These are phyloP conservation scores for Tringa solitaria DNA, from an alignment of 2,113 vertebrate species.

Conservation along the genomic window DNA sequence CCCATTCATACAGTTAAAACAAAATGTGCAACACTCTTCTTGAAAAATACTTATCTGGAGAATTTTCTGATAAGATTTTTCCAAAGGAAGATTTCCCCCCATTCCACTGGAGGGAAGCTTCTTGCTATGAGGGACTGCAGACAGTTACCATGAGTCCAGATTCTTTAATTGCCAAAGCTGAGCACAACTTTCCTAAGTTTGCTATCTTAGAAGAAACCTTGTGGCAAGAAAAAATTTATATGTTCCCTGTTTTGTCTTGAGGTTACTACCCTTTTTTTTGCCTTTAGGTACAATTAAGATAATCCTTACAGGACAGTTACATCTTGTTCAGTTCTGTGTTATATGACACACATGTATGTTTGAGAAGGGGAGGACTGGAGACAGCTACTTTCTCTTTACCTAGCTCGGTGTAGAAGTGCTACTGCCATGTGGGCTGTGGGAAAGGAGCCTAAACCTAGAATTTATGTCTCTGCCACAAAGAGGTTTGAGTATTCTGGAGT, in stretches of 20 bases:
- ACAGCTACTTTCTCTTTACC: background rate
- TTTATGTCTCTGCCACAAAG: background rate
- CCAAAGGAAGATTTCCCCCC: background rate
- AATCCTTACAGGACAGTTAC: background rate
- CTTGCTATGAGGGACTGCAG: background rate
- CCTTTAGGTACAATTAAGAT: background rate
- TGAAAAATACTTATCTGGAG: background rate
- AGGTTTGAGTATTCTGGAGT: background rate
- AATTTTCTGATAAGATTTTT: background rate
- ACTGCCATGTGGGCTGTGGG: background rate
- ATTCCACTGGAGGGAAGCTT: background rate
- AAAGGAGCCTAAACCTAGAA: background rate
- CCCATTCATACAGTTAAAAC: background rate
- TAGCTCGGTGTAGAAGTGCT: background rate
- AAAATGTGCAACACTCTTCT: background rate
- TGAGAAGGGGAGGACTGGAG: background rate
- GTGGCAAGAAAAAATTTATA: background rate
- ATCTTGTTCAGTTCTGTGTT: background rate
- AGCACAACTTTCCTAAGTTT: background rate
- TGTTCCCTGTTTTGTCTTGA: background rate
- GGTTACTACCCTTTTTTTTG: background rate
- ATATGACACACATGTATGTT: background rate
- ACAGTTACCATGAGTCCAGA: background rate
- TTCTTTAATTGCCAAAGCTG: background rate
- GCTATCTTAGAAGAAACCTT: background rate